Base-by-base conservation (phyloP, 2,797 vertebrate species). In the Diplodus puntazzo region DNA sequence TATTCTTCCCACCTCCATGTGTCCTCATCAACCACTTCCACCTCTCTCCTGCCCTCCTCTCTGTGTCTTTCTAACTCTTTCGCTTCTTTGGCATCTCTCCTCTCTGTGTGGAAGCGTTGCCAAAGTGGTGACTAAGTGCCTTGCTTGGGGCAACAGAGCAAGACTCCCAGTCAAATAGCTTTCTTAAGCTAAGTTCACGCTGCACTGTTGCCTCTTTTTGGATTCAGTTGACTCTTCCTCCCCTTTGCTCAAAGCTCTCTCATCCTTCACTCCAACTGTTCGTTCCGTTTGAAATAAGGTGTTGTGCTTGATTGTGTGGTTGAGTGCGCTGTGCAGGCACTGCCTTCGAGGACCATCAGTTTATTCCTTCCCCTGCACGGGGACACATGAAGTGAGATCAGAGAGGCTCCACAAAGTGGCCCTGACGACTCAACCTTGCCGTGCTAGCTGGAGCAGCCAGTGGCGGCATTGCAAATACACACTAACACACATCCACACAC, bases 51-150 rank as follows among this genome's bases (percentile, higher is more conserved):
- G 63, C 78, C 69, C 74, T 81, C 57, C 20, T 67, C 46, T 85
- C 69, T 75, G 48, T 72, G 67, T 80, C 73, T 75, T 76, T 72
- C 53, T 71, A 62, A 53, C 58, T 82, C 60, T 65, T 77, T 83
- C 52, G 39, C 46, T 68, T 64, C 59, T 80, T 45, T 30, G 39
- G 67, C 76, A 68, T 75, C 69, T 67, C 64, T 81, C 63, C 57
- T 69, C 82, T 86, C 69, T 50, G 67, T 82, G 73, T 80, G 79
- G 67, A 92, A 84, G 59, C 76, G 9, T 79, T 92, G 87, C 83
- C 87, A 91, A 91, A 88, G 79, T 81, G 85, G 83, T 92, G 88
- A 93, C 88, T 88, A 89, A 88, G 83, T 87, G 75, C 74, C 55
- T 88, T 3, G 87, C 92, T 85, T 46, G 68, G 65, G 88, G 89